A percentile compares a stretch with the other conserved stretches of the same genome.
Conservation (phyloP, 2,113 vertebrate species). For the Petroica traversi region DNA sequence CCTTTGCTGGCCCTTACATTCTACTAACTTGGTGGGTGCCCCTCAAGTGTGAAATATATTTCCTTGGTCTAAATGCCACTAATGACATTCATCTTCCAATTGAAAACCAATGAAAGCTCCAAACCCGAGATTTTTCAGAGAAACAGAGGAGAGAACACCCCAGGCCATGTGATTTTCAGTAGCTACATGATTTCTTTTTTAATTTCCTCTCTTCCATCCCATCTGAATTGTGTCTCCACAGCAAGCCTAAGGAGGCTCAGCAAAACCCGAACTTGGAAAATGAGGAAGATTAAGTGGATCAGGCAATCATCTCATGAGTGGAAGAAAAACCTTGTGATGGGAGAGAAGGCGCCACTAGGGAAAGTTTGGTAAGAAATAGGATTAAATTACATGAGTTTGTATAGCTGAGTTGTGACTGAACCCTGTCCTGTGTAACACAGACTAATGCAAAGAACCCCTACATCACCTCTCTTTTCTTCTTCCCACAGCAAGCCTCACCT, state of each 20-base stretch:
- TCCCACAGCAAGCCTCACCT: not conserved
- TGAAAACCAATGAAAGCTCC: not conserved
- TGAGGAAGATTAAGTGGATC: slow-evolving; percentile 11
- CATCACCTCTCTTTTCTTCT: not conserved
- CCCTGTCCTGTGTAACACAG: not conserved
- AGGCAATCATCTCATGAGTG: not conserved
- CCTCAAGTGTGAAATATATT: not conserved
- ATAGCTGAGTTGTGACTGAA: not conserved
- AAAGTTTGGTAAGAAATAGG: not conserved
- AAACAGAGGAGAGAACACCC: not conserved
- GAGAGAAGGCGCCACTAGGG: not conserved
- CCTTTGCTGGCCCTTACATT: not conserved
- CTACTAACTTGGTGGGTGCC: accelerated
- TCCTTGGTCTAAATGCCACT: not conserved
- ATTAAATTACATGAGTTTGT: not conserved
- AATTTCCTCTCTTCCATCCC: slow-evolving; percentile 19
- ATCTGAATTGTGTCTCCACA: not conserved
- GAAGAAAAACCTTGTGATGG: not conserved
- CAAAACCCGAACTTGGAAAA: not conserved
- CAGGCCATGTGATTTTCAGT: not conserved
- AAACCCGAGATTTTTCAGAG: not conserved
- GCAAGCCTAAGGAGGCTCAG: not conserved
- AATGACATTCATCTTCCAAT: not conserved
- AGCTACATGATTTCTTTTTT: not conserved
- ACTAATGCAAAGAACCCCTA: not conserved